Evolutionary conservation across 2,888 invertebrate genomes (phyloP).

Genomic region (Erannis defoliaria): DNA sequence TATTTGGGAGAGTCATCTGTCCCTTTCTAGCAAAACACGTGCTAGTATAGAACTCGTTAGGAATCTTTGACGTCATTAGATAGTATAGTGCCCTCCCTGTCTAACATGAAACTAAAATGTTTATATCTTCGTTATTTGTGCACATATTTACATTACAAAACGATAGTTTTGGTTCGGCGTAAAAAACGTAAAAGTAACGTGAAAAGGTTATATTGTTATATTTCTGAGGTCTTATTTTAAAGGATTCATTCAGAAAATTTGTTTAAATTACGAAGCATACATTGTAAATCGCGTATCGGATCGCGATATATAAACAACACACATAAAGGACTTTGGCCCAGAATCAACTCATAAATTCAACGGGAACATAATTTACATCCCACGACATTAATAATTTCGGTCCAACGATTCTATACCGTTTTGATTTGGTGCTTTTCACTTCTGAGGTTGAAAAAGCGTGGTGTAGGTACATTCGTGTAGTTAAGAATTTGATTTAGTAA

Average conservation of each 20-base stretch:
- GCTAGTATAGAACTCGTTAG: too few relatives aligned
- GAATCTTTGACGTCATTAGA: too few relatives aligned
- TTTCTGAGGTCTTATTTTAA: background rate
- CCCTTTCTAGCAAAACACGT: too few relatives aligned
- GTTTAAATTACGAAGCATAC: conserved; percentile 2
- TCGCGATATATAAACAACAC: conserved; percentile 27
- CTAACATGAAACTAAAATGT: too few relatives aligned
- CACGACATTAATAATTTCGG: conserved; percentile 35
- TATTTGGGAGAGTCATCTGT: too few relatives aligned
- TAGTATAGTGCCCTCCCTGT: too few relatives aligned
- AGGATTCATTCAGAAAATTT: conserved; percentile 1
- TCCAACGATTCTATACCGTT: conserved; percentile 24
- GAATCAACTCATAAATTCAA: conserved; percentile 36
- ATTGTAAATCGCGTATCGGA: conserved; percentile 27
- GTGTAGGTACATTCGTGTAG: background rate
- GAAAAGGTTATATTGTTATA: too few relatives aligned
- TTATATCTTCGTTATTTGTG: too few relatives aligned
- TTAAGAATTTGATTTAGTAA: too few relatives aligned
- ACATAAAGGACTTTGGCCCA: conserved; percentile 28
- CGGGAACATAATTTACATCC: conserved; percentile 29
- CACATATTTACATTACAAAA: too few relatives aligned
- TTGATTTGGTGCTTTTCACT: conserved; percentile 23
- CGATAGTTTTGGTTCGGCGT: too few relatives aligned
- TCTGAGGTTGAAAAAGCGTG: conserved; percentile 1
- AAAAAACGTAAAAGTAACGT: too few relatives aligned